Conservation (phyloP, 2,888 invertebrate species). For the Agrochola circellaris region DNA sequence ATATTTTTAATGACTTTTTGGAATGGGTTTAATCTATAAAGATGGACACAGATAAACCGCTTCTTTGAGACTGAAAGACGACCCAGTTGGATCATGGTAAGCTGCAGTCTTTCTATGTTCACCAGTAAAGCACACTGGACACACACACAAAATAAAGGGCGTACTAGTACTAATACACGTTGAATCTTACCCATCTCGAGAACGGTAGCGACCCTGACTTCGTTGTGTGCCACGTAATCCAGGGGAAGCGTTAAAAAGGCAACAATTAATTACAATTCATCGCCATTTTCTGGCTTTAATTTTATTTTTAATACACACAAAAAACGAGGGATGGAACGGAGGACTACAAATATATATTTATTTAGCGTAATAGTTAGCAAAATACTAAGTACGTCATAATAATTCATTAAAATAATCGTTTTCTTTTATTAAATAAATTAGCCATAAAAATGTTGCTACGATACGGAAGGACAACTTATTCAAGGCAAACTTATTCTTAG, state of each 20-base stretch:
- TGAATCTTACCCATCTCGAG: conserved; percentile 92
- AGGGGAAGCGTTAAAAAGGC: conserved; percentile 90
- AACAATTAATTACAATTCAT: conserved; percentile 90
- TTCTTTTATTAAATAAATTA: conserved; percentile 15
- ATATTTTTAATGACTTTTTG: not conserved
- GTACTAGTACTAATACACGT: conserved; percentile 48
- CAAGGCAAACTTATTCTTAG: conserved; percentile 35
- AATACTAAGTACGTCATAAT: not conserved
- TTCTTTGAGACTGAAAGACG: not conserved
- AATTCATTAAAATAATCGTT: not conserved
- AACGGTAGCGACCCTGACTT: conserved; percentile 94
- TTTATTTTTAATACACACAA: conserved; percentile 20
- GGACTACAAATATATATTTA: conserved; percentile 1
- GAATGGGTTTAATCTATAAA: not conserved
- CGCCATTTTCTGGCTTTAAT: conserved; percentile 74
- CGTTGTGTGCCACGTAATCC: conserved; percentile 86
- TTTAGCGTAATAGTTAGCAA: conserved; percentile 28
- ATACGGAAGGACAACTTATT: conserved; percentile 41
- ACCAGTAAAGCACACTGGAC: conserved; percentile 12
- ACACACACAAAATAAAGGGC: conserved; percentile 20
- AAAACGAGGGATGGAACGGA: not conserved
- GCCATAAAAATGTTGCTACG: conserved; percentile 13
- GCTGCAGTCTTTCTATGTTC: not conserved
- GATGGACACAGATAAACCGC: conserved; percentile 19
- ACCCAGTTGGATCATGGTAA: not conserved